A percentile compares a stretch with the other conserved stretches of the same genome.
Conservation (phyloP, 2,113 vertebrate genomes). For the Corythoichthys haematopterus region DNA sequence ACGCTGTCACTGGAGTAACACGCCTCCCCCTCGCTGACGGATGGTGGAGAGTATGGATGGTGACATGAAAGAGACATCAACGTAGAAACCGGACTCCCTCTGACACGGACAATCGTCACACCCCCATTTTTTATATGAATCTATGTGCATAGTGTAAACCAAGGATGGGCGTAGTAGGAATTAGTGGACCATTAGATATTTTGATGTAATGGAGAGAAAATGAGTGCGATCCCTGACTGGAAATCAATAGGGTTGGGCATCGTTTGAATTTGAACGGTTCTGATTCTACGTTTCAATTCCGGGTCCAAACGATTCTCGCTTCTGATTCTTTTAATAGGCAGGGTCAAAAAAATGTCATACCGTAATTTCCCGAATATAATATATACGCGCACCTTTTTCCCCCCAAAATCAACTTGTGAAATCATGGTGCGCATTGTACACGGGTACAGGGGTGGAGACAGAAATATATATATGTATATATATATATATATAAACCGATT, state of each 20-base stretch:
- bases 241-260: not conserved
- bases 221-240: not conserved
- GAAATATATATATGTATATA: too few relatives aligned
- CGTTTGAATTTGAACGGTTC: too few relatives aligned
- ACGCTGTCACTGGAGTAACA: conserved; percentile 53
- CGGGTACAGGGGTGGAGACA: too few relatives aligned
- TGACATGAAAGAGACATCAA: conserved; percentile 65
- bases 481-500: too few relatives aligned
- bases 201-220: not conserved
- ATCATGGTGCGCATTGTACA: too few relatives aligned
- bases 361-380: too few relatives aligned
- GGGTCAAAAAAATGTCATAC: too few relatives aligned
- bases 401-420: too few relatives aligned
- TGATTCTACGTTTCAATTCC: too few relatives aligned
- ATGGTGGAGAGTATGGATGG: conserved; percentile 52
- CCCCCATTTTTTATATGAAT: conserved; percentile 15
- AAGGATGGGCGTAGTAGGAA: not conserved
- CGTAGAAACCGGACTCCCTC: not conserved
- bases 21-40: conserved; percentile 52
- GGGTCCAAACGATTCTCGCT: too few relatives aligned
- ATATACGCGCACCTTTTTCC: too few relatives aligned
- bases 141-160: not conserved
- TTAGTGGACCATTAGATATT: not conserved
- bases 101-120: conserved; percentile 38
- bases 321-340: too few relatives aligned